Evolutionary conservation across 1,140 invertebrate species (phyloP), one percentile per base, ranked within the genome.

Genomic region (Lerema accius): DNA sequence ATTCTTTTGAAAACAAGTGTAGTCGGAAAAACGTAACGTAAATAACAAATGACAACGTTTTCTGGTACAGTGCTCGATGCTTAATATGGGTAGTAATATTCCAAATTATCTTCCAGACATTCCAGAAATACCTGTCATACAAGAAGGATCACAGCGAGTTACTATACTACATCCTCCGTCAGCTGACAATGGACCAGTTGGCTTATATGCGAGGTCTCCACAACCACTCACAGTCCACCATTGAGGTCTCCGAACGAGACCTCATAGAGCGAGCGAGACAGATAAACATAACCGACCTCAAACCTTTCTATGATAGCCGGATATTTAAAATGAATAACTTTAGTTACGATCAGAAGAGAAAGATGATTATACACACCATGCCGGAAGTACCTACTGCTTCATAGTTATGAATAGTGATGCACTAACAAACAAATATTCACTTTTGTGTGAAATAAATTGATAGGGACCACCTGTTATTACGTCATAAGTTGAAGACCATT

Each of bases 101-200:
- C n/a, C 23, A 42, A 19, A 49, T 48, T 48, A 37, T 67, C 15
- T 80, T 72, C 43, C 91, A 98, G 96, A 96, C 95, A 73, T 99
- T 99, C 93, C 95, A 96, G 69, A 95, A 97, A 71, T 99, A 99
- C 88, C 92, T 99, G 10, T 93, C 96, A 1, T 99, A 96, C 92
- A 97, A 98, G 76, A 96, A 97, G 78, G 98, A 99, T 89, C 97
- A 98, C 91, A 97, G 98, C 75, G 98, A 99, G 82, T 92, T 99
- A 9, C 90, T 99, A 0, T 97, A 99, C 78, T 99, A 98, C 87
- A 95, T 99, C 65, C 92, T 99, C 6, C 96, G 98, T 37, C 98
- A 99, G 86, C 92, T 99, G 59, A 95, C 98, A 0, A 94, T 97
- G 69, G 98, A 99, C 82, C 96, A 98, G 80, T 91, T 98, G 46